These are phyloP conservation scores for Plecturocebus donacophilus DNA, from an alignment of 2,113 vertebrate genomes.

Conservation along the genomic window DNA sequence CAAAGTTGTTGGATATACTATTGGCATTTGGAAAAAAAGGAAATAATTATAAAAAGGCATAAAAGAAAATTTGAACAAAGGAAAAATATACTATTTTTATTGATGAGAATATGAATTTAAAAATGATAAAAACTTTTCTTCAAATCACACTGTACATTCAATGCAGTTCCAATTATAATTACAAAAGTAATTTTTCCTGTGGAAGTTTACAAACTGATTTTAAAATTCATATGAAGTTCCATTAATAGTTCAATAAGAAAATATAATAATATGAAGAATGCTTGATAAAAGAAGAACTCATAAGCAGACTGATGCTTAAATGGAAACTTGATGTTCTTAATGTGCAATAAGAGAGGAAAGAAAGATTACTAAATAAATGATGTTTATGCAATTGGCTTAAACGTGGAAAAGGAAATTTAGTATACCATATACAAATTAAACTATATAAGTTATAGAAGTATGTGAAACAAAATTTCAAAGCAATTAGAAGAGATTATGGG, in stretches of 20 bases:
- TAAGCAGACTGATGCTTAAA: neutral
- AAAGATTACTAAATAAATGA: neutral
- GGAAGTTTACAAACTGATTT: neutral
- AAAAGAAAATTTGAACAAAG: slow-evolving; percentile 27
- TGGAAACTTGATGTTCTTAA: neutral
- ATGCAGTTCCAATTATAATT: neutral
- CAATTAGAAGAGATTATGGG: neutral
- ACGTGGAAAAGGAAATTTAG: neutral
- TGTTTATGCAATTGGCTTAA: neutral
- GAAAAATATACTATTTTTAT: neutral
- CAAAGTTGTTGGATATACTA: neutral
- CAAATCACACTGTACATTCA: neutral
- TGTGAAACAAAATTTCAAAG: neutral
- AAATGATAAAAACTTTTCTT: neutral
- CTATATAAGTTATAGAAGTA: neutral
- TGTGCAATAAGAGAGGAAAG: neutral
- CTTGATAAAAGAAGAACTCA: slow-evolving; percentile 14
- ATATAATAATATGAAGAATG: neutral
- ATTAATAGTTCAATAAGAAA: neutral
- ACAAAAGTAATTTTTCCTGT: neutral
- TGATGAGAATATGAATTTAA: neutral
- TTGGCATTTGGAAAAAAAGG: neutral
- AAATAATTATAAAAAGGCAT: neutral
- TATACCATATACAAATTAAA: neutral
- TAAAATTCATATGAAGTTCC: neutral